Evolutionary conservation across 2,797 vertebrate species (phyloP).

Genomic region (Hapalemur alaotrensis): DNA sequence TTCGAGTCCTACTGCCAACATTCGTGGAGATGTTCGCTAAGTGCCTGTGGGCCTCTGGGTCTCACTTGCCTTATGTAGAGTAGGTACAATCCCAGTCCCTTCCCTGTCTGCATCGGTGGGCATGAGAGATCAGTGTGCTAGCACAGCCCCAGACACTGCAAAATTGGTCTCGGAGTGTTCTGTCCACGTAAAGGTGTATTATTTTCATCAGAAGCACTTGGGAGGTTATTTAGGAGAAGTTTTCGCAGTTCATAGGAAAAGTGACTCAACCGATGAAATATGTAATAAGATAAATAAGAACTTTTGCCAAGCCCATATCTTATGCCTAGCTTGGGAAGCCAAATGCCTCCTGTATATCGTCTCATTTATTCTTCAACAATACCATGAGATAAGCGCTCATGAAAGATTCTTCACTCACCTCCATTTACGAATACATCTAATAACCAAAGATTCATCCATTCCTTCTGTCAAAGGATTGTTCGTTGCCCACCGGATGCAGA

Average conservation of each 20-base stretch:
- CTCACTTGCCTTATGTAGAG: neutral
- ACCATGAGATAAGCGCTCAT: neutral
- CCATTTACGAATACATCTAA: neutral
- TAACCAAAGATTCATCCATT: neutral
- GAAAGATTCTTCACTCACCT: neutral
- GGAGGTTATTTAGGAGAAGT: neutral
- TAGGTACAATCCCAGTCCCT: no score
- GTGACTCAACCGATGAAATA: neutral
- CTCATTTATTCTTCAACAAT: neutral
- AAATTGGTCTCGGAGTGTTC: neutral
- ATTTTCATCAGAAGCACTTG: neutral
- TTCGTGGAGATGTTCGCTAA: neutral
- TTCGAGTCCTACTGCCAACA: fast-evolving
- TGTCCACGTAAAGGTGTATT: fast-evolving
- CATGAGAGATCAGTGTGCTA: neutral
- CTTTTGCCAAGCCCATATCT: neutral
- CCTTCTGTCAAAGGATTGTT: neutral
- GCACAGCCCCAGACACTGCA: neutral
- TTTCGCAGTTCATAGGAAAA: neutral
- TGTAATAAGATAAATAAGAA: neutral
- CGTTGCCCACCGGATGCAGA: fast-evolving
- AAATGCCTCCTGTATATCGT: neutral
- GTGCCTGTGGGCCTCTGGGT: neutral
- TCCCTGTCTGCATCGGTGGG: neutral
- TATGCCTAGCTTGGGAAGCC: neutral